A percentile compares a stretch with the other conserved stretches of the same genome.
Conservation (phyloP, 2,113 vertebrate species). For the Jacana jacana region DNA sequence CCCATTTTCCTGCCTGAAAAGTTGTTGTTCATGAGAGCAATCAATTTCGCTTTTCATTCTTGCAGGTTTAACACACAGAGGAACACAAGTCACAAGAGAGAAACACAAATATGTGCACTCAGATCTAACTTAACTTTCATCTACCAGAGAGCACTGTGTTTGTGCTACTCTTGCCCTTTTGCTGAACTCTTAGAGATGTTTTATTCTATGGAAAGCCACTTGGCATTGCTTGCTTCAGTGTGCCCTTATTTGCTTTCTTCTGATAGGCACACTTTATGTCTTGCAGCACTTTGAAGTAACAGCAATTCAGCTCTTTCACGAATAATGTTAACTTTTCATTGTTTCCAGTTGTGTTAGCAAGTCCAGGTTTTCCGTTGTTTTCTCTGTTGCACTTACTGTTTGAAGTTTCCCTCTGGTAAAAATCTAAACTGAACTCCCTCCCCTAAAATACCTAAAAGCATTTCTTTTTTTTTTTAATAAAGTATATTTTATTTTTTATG, state of each 20-base stretch:
- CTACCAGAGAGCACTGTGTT: background rate
- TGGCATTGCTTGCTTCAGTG: background rate
- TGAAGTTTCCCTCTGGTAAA: background rate
- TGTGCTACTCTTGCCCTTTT: slow-evolving; percentile 24
- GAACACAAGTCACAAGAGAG: background rate
- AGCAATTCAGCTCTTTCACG: background rate
- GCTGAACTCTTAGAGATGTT: background rate
- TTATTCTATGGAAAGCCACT: background rate
- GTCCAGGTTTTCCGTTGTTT: background rate
- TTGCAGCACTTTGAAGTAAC: background rate
- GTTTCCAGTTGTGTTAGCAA: background rate
- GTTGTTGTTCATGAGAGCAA: background rate
- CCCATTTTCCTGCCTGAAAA: background rate
- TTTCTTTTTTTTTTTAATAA: background rate
- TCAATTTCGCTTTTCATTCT: background rate
- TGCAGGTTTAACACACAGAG: background rate
- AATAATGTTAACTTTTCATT: background rate
- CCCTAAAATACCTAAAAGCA: background rate
- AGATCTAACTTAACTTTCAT: background rate
- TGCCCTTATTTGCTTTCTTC: background rate
- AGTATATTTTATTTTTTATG: background rate
- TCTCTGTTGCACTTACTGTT: background rate
- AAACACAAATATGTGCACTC: background rate
- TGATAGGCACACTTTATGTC: background rate
- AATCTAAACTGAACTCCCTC: background rate